phyloP scores from a whole-genome alignment of 2,888 invertebrate species.

The Lycocerus yunnanus region DNA sequence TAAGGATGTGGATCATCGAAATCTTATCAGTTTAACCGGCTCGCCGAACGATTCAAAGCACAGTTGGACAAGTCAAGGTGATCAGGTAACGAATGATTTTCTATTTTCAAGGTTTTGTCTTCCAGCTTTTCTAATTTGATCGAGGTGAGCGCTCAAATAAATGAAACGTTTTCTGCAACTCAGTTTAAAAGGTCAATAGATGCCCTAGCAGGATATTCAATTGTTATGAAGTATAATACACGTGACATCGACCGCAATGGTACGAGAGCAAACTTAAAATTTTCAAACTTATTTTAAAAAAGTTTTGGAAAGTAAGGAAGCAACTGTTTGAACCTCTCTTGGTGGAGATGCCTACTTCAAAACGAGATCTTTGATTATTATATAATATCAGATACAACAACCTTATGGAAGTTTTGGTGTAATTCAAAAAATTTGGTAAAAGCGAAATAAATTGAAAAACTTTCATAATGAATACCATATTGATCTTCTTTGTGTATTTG shows the following conservation, averaged over 20 bases:
- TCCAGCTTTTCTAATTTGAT: background rate
- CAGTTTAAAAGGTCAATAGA: background rate
- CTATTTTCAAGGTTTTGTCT: background rate
- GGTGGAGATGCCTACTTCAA: no score
- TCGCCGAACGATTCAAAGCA: conserved; percentile 58
- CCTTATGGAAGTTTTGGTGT: background rate
- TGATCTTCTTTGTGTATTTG: no score
- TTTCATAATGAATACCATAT: no score
- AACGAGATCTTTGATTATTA: background rate
- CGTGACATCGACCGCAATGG: background rate
- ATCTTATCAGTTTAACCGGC: conserved; percentile 81
- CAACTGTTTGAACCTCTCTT: background rate
- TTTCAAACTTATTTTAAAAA: background rate
- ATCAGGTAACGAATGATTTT: conserved; percentile 51
- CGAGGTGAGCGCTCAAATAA: background rate
- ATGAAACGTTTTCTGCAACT: background rate
- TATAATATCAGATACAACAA: background rate
- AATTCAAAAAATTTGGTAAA: no score
- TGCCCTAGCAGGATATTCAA: no score
- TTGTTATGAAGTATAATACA: no score
- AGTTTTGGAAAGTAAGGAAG: background rate
- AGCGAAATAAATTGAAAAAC: no score
- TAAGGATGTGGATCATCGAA: conserved; percentile 80
- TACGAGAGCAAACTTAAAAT: background rate
- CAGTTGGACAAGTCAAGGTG: conserved; percentile 39